Percentiles rank a stretch among this genome's conserved stretches.
Conservation (phyloP, 2,888 invertebrate genomes). For the Tenthredo distinguenda region DNA sequence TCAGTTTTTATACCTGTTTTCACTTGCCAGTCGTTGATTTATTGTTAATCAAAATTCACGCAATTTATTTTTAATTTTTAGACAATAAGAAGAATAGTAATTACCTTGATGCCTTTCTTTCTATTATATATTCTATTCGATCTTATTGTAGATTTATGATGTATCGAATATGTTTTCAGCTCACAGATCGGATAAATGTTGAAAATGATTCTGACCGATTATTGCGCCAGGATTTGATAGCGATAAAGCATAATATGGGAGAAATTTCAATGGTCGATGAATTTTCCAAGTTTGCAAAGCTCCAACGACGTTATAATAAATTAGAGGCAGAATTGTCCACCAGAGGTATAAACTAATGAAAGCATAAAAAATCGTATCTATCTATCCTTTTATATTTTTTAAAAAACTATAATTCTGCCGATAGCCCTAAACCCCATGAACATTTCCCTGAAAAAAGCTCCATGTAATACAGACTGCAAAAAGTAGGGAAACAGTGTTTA, state of each 20-base stretch:
- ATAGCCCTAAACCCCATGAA: neutral
- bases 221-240: conserved; percentile 65
- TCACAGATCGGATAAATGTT: conserved; percentile 62
- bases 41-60: neutral
- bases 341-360: conserved; percentile 65
- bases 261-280: conserved; percentile 75
- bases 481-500: too few species aligned
- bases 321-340: conserved; percentile 69
- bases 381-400: too few species aligned
- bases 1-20: conserved; percentile 43
- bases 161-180: conserved; percentile 59
- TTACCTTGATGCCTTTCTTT: neutral
- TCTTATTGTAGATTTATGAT: conserved; percentile 27
- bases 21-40: neutral
- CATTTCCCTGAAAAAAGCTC: too few species aligned
- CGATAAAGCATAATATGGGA: conserved; percentile 71
- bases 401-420: neutral
- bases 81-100: neutral
- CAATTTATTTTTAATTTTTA: neutral
- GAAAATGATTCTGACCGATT: conserved; percentile 61
- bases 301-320: conserved; percentile 74
- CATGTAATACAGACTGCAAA: too few species aligned
- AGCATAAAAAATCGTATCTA: too few species aligned
- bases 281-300: conserved; percentile 76
- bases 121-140: neutral